Conservation (phyloP, 2,797 vertebrate genomes). For the Chrysocyon brachyurus region DNA sequence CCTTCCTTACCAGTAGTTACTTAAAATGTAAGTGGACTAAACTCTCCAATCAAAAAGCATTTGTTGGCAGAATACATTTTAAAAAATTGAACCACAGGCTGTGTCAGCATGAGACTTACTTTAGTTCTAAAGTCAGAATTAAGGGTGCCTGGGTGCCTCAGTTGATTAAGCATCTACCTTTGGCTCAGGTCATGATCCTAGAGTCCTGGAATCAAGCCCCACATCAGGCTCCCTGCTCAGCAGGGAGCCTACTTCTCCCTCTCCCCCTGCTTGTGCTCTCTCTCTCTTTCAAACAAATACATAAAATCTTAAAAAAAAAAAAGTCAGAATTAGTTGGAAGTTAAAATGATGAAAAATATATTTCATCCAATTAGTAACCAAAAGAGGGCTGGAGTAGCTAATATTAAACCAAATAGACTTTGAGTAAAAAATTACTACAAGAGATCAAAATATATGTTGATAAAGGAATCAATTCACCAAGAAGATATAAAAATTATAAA, state of each 20-base stretch:
- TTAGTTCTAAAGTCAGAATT: neutral
- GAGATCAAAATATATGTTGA: neutral
- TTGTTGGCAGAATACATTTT: neutral
- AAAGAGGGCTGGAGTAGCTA: neutral
- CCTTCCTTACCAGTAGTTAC: neutral
- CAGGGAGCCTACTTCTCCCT: too few relatives aligned
- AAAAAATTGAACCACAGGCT: neutral
- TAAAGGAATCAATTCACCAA: neutral
- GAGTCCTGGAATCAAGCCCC: too few relatives aligned
- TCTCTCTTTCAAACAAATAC: too few relatives aligned
- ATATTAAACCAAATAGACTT: neutral
- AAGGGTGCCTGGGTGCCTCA: too few relatives aligned
- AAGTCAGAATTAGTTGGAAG: neutral
- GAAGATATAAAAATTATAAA: neutral
- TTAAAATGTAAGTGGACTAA: neutral
- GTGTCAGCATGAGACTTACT: neutral
- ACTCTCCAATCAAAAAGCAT: neutral
- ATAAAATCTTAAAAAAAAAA: too few relatives aligned
- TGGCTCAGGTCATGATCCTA: too few relatives aligned
- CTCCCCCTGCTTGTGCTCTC: too few relatives aligned
- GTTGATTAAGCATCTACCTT: too few relatives aligned
- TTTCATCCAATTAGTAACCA: neutral
- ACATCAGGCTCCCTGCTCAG: too few relatives aligned
- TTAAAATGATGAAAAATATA: neutral
- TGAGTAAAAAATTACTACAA: neutral